Percentiles rank a stretch among this genome's conserved stretches.
phyloP scores from a whole-genome alignment of 2,888 invertebrate species.

The Petrolisthes manimaculis region DNA sequence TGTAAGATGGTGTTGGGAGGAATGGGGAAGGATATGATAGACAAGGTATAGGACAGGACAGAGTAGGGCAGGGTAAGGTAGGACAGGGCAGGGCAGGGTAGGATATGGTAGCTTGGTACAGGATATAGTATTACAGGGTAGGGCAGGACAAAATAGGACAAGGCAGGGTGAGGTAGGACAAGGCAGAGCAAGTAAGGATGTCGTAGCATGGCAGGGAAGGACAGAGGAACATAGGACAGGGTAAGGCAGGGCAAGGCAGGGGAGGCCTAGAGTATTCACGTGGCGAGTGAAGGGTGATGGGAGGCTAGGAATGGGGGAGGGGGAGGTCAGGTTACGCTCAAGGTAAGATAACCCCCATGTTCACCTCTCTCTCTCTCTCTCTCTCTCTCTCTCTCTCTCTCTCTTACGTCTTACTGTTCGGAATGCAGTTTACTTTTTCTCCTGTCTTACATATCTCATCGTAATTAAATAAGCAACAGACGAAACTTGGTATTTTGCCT shows the following conservation, averaged over 20 bases:
- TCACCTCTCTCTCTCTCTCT: background rate
- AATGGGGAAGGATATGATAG: background rate
- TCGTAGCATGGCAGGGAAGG: no score
- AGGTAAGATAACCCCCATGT: background rate
- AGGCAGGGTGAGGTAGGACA: no score
- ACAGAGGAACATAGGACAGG: background rate
- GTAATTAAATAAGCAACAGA: no score
- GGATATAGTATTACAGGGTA: no score
- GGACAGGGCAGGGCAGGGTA: background rate
- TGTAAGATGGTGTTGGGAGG: background rate
- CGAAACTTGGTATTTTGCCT: no score
- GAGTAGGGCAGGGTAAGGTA: background rate
- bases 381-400: background rate
- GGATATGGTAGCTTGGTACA: background rate
- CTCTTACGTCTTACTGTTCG: background rate
- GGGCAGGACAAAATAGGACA: no score
- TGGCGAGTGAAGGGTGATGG: background rate
- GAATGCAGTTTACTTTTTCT: background rate
- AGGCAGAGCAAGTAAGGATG: no score
- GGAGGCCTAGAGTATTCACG: background rate
- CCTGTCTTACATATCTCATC: background rate
- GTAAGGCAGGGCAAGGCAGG: background rate
- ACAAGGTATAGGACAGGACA: background rate
- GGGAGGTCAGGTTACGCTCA: background rate
- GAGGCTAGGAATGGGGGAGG: conserved; percentile 2